Base-by-base conservation (phyloP, 1,140 invertebrate genomes). In the Goniozus legneri region DNA sequence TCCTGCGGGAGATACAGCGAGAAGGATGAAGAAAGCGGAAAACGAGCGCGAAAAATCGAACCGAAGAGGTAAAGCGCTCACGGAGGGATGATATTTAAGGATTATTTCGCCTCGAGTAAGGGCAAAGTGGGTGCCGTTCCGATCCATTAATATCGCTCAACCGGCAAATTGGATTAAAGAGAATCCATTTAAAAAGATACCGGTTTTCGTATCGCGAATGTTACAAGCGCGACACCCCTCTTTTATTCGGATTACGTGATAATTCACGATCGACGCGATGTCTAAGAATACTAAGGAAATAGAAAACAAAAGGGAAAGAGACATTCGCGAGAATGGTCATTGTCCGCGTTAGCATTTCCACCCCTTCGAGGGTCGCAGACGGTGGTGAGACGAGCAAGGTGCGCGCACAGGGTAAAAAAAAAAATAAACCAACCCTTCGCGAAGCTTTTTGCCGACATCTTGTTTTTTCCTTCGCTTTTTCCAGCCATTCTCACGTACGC, bases 111-210 rank as follows among this genome's bases (percentile, higher is more conserved):
- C 42, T 51, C 44, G 39, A 62, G 53, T 42, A 47, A 53, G 41
- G 44, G 43, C 44, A 38, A 50, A 47, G 56, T 34, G 36, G 55
- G 42, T 30, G 47, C 48, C 43, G 52, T 62, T 69, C 60, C 59
- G 59, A 62, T 56, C 60, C 65, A 67, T 71, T 69, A 69, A 69
- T 69, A 69, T 64, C 58, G 47, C 46, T 58, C 61, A 56, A 40
- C 56, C 57, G 47, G 48, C 44, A 64, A 67, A 70, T 70, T 71
- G 62, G 66, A 70, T 70, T 69, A 71, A 52, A 39, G 48, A 45
- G 50, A 62, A 68, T 63, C 63, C 59, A 58, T 64, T 67, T 69
- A 60, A 59, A 58, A 49, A 49, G 41, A 60, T 55, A 62, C 49
- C 47, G 49, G 40, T 19, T 44, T n/a, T 21, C n/a, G 35, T 40